Base-by-base conservation (phyloP, 2,888 invertebrate species). In the Hesperia comma region DNA sequence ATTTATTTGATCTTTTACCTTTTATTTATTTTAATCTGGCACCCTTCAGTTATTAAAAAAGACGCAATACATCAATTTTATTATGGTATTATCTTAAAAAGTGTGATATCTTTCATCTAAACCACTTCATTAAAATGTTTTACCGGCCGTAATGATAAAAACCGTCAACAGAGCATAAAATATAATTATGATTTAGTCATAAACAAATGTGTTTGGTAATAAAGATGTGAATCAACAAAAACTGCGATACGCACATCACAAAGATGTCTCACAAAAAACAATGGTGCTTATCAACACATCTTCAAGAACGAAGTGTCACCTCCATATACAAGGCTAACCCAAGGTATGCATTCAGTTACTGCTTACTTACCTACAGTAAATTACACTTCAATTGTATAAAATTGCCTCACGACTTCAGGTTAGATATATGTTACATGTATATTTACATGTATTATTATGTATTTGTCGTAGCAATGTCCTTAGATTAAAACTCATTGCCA, bases 321-420 rank as follows among this genome's bases (percentile, higher is more conserved):
- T 81, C 84, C 79, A 80, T 80, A 77, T 32, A 68, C 83, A 87
- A 88, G 87, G 88, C 79, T 80, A 74, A 60, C 68, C 69, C 64
- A 71, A 73, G 69, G 17, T 26, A 58, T 69, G 70, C 32, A 32
- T 61, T 61, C 49, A 49, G 49, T 61, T 33, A 61, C 49, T 61
- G 19, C 19, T 26, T 26, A 26, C 26, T 26, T 26, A 26, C 26
- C 26, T 10, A 60, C 32, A 32, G 46, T 60, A 43, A 41, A 62
- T 62, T 62, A 41, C 41, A 26, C 6, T 17, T 40, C 54, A 40
- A 62, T 54, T 40, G 15, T 41, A 21, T 62, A 61, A 51, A 46
- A 62, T 62, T 32, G 54, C 43, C 15, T 40, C 21, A 41, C 41
- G 62, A 51, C 61, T 51, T 61, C 8, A 61, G 51, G 51, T 51